phyloP scores from a whole-genome alignment of 1,140 invertebrate species.

The Sycophila sp. region DNA sequence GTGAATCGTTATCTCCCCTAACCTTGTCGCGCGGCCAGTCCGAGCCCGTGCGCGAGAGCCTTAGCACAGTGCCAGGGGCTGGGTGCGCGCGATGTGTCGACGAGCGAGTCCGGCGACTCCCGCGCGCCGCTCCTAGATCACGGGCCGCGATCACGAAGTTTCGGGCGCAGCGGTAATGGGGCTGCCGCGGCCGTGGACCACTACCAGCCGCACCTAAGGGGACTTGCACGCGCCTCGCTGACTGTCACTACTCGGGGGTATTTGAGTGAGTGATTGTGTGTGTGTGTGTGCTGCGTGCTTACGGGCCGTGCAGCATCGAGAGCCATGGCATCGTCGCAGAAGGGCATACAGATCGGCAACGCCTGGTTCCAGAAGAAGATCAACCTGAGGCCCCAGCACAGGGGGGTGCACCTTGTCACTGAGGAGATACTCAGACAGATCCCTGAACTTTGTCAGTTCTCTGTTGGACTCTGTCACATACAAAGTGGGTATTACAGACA shows the following conservation, averaged over 20 bases:
- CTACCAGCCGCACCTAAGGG: too few relatives aligned
- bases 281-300: not conserved
- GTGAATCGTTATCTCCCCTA: conserved; percentile 62
- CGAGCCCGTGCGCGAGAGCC: conserved; percentile 5
- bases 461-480: conserved; percentile 93
- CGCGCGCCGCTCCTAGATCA: not conserved
- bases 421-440: conserved; percentile 94
- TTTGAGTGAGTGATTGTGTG: not conserved
- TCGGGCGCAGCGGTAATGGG: not conserved
- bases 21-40: conserved; percentile 54
- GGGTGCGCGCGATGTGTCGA: not conserved
- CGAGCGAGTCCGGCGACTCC: not conserved
- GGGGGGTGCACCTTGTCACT: conserved; percentile 93
- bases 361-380: conserved; percentile 98
- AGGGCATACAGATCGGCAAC: conserved; percentile 86
- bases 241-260: not conserved
- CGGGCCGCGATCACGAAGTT: not conserved
- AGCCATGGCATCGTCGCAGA: conserved; percentile 86
- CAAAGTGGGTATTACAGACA: conserved; percentile 89
- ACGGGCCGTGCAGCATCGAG: not conserved
- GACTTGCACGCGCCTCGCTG: not conserved
- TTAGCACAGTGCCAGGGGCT: not conserved
- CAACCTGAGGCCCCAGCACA: conserved; percentile 91
- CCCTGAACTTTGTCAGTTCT: conserved; percentile 91
- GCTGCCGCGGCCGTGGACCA: not conserved